A percentile compares a stretch with the other conserved stretches of the same genome.
Conservation (phyloP, 2,888 invertebrate genomes). For the Lycophotia porphyrea region DNA sequence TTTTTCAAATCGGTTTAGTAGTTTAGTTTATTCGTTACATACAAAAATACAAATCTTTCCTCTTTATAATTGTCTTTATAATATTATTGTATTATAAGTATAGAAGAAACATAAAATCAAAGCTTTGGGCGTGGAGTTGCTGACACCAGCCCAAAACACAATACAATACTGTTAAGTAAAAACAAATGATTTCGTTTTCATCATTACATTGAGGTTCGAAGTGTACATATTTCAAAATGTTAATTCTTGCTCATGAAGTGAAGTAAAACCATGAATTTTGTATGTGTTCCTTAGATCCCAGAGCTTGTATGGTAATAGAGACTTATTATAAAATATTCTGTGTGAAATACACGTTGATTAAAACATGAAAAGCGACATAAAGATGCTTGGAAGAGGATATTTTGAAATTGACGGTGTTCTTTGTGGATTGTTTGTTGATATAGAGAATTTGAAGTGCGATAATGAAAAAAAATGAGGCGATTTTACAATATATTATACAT, state of each 20-base stretch:
- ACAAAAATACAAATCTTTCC: no score
- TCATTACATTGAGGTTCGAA: not conserved
- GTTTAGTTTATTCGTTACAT: no score
- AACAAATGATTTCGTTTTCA: not conserved
- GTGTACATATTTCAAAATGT: constrained; percentile 11
- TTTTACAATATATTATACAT: not conserved
- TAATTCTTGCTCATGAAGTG: constrained; percentile 17
- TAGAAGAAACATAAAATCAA: no score
- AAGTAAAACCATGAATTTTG: constrained; percentile 41
- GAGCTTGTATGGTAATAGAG: constrained; percentile 45
- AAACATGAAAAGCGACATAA: constrained; percentile 26
- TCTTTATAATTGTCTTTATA: no score
- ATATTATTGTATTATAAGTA: no score
- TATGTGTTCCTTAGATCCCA: constrained; percentile 22
- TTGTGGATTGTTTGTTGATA: constrained; percentile 22
- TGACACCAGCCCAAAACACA: not conserved
- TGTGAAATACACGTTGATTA: constrained; percentile 52
- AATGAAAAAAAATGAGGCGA: not conserved
- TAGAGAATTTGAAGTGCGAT: constrained; percentile 13
- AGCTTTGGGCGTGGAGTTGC: not conserved
- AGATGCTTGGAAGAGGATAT: constrained; percentile 14
- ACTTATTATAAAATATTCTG: constrained; percentile 57
- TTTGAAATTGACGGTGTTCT: constrained; percentile 13
- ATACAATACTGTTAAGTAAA: not conserved
- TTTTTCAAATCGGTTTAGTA: no score